Evolutionary conservation across 2,113 vertebrate genomes (phyloP), one percentile per base, ranked within the genome.

Genomic region (Bucco capensis): DNA sequence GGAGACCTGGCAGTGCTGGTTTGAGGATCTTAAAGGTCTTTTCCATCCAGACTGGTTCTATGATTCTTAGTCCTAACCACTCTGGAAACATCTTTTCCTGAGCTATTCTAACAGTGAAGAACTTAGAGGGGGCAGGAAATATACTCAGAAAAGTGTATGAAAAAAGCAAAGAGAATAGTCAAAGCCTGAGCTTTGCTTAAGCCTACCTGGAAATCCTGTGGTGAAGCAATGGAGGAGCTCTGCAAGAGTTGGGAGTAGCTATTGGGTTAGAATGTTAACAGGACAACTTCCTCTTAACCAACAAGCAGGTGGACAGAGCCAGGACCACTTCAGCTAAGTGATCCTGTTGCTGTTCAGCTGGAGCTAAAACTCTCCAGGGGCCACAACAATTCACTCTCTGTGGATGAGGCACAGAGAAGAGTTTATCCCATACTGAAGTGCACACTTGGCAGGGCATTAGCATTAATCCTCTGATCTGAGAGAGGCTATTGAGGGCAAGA

Each of bases 71-170:
- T 93, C 69, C 65, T 72, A 50, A 67, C 4, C 42, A n/a, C 25
- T 57, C 70, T 73, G 49, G 44, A 90, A 92, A 91, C 53, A 25
- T 23, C 30, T 46, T 28, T 44, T 65, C 70, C 78, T 60, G 42
- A 85, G 75, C 38, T 94, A n/a, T 9, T 89, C 40, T 49, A 91
- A 65, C 10, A 76, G 14, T 14, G 11, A 57, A 82, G 14, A 54
- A 72, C 19, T 61, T 0, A 1, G 47, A 19, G 4, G 12, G 25
- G 6, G 8, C 2, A 22, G 16, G 12, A 15, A 5, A 1, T 5
- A 9, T 19, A 37, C 42, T 10, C 19, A 89, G 76, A 71, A 21
- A 12, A 51, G 19, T 2, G 2, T 67, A 76, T 19, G 22, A 24
- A 33, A 78, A 83, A 57, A 11, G 10, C 86, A 72, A 72, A 76